Conservation (phyloP, 2,888 invertebrate genomes). For the Acronicta alni region DNA sequence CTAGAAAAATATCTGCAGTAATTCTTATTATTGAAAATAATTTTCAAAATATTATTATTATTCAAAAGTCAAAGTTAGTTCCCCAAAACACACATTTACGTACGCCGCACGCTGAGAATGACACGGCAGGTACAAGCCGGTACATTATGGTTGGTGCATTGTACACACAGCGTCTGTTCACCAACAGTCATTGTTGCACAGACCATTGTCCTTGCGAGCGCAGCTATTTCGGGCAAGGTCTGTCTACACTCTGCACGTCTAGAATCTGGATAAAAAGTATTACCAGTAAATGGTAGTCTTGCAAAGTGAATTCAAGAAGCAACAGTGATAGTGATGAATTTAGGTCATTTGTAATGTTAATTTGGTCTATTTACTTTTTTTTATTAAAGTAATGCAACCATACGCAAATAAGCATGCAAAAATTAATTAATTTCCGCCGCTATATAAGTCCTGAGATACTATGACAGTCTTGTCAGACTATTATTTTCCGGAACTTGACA, state of each 20-base stretch:
- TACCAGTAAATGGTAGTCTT: not conserved
- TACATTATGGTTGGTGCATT: conserved; percentile 34
- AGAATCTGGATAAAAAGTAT: conserved; percentile 13
- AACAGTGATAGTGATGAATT: not conserved
- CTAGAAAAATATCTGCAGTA: not conserved
- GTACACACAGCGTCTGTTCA: conserved; percentile 20
- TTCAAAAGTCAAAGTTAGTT: not conserved
- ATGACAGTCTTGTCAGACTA: too few species aligned
- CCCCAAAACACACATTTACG: conserved; percentile 1
- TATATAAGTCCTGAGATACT: too few species aligned
- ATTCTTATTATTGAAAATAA: too few species aligned
- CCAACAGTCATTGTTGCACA: conserved; percentile 46
- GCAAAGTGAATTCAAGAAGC: not conserved
- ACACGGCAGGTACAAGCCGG: not conserved
- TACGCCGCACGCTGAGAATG: conserved; percentile 13
- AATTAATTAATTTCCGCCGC: too few species aligned
- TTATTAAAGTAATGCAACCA: too few species aligned
- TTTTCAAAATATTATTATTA: too few species aligned
- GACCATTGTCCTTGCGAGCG: conserved; percentile 41
- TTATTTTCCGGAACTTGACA: too few species aligned
- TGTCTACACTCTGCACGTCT: conserved; percentile 22
- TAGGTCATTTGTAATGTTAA: too few species aligned
- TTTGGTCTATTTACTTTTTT: too few species aligned
- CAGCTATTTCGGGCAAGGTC: conserved; percentile 45
- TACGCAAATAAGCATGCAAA: too few species aligned